Conservation (phyloP, 2,888 invertebrate species). For the Cordylochernes scorpioides region DNA sequence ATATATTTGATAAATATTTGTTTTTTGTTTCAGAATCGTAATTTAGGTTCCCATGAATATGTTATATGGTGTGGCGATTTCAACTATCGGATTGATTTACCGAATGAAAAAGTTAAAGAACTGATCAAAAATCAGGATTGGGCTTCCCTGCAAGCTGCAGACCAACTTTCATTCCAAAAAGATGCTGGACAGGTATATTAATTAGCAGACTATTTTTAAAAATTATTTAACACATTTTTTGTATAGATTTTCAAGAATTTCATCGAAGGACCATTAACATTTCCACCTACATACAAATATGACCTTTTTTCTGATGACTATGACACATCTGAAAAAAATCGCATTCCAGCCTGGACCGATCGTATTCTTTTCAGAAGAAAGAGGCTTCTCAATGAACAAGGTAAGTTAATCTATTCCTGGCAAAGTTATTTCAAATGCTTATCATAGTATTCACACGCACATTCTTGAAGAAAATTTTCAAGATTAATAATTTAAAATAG, state of each 20-base stretch:
- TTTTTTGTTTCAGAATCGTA: not conserved
- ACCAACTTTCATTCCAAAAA: constrained; percentile 44
- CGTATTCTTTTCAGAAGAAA: constrained; percentile 73
- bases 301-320: constrained; percentile 95
- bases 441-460: no score
- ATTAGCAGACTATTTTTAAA: not conserved
- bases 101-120: constrained; percentile 71
- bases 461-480: no score
- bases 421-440: no score
- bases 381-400: constrained; percentile 23
- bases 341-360: constrained; percentile 96
- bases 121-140: constrained; percentile 46
- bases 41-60: constrained; percentile 65
- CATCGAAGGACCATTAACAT: constrained; percentile 63
- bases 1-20: not conserved
- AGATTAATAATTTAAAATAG: no score
- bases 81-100: constrained; percentile 87
- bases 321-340: constrained; percentile 89
- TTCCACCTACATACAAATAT: constrained; percentile 93
- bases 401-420: no score
- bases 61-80: constrained; percentile 99
- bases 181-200: constrained; percentile 18
- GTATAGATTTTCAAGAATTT: constrained; percentile 59
- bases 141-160: constrained; percentile 45
- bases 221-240: constrained; percentile 1